phyloP scores from a whole-genome alignment of 2,797 vertebrate genomes.

The Tamandua tetradactyla region DNA sequence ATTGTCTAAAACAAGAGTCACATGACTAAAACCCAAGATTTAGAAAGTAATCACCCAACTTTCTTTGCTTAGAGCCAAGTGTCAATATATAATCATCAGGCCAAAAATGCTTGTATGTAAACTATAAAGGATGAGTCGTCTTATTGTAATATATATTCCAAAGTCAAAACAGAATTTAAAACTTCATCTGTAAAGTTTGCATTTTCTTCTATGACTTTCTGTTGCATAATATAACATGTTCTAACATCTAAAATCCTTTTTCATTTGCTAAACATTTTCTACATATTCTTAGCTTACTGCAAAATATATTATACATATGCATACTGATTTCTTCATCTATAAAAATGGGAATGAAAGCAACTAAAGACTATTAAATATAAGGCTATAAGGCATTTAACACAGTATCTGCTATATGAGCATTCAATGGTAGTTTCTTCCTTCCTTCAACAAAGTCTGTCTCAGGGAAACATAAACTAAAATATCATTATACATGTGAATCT shows the following conservation, averaged over 20 bases:
- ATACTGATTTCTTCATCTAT: neutral
- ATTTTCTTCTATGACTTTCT: neutral
- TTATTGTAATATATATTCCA: neutral
- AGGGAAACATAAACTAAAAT: constrained; percentile 24
- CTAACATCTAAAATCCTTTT: neutral
- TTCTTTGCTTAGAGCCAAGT: neutral
- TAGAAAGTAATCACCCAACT: neutral
- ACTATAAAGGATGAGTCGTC: neutral
- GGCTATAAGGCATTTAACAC: neutral
- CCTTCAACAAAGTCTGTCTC: neutral
- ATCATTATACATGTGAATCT: constrained; percentile 2
- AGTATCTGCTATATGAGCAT: neutral
- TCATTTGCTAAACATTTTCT: constrained; percentile 18
- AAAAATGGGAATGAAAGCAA: neutral
- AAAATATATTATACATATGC: neutral
- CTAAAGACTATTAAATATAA: neutral
- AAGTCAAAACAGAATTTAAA: constrained; percentile 37
- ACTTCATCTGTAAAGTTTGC: neutral
- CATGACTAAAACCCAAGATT: neutral
- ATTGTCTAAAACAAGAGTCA: neutral
- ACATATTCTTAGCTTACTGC: neutral
- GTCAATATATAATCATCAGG: neutral
- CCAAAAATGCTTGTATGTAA: neutral
- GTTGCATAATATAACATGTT: neutral
- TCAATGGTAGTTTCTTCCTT: neutral